A percentile compares a stretch with the other conserved stretches of the same genome.
Evolutionary conservation across 2,113 vertebrate species (phyloP).

Genomic region (Parus major): DNA sequence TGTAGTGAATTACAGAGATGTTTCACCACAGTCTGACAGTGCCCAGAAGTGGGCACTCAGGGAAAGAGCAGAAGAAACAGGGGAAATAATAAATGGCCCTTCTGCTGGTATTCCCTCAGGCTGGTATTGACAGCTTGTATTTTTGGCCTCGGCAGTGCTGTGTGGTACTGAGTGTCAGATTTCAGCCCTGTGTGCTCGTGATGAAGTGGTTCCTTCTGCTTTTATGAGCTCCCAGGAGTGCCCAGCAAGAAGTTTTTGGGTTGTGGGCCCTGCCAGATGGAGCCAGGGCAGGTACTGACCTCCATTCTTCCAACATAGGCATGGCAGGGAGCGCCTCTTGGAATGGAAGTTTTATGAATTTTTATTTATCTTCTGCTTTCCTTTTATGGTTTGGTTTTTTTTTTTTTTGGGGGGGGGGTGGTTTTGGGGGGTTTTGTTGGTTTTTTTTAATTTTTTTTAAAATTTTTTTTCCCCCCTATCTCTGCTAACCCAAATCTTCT

Average conservation of each 20-base stretch:
- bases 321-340: not conserved
- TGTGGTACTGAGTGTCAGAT: not conserved
- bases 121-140: not conserved
- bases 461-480: not conserved
- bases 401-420: too few species aligned
- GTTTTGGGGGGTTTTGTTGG: too few species aligned
- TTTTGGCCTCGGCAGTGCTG: not conserved
- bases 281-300: not conserved
- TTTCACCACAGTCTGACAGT: not conserved
- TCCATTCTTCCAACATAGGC: not conserved
- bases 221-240: not conserved
- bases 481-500: not conserved
- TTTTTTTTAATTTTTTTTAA: too few species aligned
- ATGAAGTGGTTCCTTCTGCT: not conserved
- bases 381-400: too few species aligned
- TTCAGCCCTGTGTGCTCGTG: accelerated
- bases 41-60: not conserved
- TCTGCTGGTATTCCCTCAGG: not conserved
- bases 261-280: not conserved
- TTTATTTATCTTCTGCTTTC: not conserved
- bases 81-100: not conserved
- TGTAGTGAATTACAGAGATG: not conserved
- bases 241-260: not conserved
- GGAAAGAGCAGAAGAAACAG: not conserved
- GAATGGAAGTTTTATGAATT: not conserved